Evolutionary conservation across 2,888 invertebrate genomes (phyloP).

Genomic region (Omphaloscelis lunosa): DNA sequence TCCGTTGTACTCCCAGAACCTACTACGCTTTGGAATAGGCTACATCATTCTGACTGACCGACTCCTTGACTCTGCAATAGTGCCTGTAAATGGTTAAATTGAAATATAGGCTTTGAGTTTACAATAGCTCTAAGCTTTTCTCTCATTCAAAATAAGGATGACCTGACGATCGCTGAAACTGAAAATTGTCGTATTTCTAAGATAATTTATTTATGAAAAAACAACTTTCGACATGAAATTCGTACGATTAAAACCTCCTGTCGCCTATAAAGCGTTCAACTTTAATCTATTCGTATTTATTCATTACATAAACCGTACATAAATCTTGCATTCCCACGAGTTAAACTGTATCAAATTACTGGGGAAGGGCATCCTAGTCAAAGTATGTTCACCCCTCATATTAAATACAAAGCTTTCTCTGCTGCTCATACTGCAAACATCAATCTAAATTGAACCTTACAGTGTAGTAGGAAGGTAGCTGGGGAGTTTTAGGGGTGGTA

Average conservation of each 20-base stretch:
- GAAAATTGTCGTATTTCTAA: constrained; percentile 3
- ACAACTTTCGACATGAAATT: constrained; percentile 49
- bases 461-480: constrained; percentile 37
- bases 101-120: neutral
- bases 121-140: neutral
- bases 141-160: neutral
- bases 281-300: constrained; percentile 72
- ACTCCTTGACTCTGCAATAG: no score
- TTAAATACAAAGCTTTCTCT: constrained; percentile 59
- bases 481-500: constrained; percentile 11
- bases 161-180: neutral
- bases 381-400: constrained; percentile 78
- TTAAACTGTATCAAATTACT: constrained; percentile 87
- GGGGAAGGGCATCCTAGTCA: constrained; percentile 76
- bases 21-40: no score
- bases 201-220: constrained; percentile 41
- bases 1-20: neutral
- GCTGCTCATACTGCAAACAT: neutral
- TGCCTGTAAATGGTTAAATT: neutral
- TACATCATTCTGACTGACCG: neutral
- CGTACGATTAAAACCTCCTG: constrained; percentile 60
- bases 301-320: constrained; percentile 74
- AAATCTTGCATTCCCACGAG: constrained; percentile 84
- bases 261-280: constrained; percentile 65
- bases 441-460: constrained; percentile 66